Conservation (phyloP, 2,888 invertebrate species). For the Hypolimnas misippus region DNA sequence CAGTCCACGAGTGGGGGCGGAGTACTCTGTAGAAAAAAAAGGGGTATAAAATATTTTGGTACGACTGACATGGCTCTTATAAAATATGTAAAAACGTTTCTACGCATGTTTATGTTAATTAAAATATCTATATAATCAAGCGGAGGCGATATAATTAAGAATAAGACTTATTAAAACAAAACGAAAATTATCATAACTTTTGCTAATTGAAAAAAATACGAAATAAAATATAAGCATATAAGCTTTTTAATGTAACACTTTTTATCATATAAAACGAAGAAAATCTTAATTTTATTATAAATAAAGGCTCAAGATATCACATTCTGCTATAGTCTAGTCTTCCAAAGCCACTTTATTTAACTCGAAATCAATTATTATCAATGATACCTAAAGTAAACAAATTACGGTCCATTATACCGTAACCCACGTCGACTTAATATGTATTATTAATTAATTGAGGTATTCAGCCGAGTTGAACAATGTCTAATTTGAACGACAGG, state of each 20-base stretch:
- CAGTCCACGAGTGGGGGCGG: conserved; percentile 72
- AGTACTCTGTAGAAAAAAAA: conserved; percentile 54
- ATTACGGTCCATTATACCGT: conserved; percentile 11
- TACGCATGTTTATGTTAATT: no score
- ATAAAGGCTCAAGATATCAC: not conserved
- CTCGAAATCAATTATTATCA: not conserved
- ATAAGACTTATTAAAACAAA: no score
- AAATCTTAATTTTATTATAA: not conserved
- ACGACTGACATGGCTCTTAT: no score
- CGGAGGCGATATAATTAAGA: no score
- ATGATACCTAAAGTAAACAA: conserved; percentile 14
- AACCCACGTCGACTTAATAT: not conserved
- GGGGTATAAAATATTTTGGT: no score
- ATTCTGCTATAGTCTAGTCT: not conserved
- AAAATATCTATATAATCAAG: no score
- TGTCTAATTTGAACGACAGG: conserved; percentile 25
- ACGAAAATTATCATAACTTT: no score
- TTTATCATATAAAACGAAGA: no score
- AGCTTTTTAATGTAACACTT: no score
- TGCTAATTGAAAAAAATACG: no score
- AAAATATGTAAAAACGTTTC: no score
- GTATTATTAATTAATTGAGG: conserved; percentile 10
- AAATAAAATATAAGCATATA: no score
- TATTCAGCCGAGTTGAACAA: conserved; percentile 11
- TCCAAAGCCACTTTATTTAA: not conserved